phyloP scores from a whole-genome alignment of 2,113 vertebrate genomes.

The Tragelaphus strepsiceros region DNA sequence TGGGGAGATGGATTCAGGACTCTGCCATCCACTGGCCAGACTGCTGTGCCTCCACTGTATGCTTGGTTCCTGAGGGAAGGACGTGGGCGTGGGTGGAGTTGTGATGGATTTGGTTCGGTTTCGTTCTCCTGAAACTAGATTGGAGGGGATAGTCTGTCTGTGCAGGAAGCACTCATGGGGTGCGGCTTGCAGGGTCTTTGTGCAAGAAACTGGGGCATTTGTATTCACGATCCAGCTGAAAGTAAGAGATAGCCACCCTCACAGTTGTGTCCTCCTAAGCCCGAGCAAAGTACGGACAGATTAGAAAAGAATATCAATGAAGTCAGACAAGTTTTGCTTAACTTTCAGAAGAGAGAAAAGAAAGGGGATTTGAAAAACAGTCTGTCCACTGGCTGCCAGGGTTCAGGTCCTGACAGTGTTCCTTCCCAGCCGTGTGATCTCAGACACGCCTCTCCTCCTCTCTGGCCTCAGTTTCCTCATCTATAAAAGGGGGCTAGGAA shows the following conservation, averaged over 20 bases:
- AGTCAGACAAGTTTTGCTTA: not conserved
- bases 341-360: not conserved
- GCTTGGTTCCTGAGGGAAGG: not conserved
- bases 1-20: constrained; percentile 56
- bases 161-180: not conserved
- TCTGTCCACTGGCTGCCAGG: not conserved
- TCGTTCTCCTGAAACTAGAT: not conserved
- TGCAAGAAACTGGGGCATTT: not conserved
- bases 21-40: constrained; percentile 12
- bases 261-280: not conserved
- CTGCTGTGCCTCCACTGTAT: not conserved
- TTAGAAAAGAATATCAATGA: not conserved
- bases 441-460: not conserved
- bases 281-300: not conserved
- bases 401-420: not conserved
- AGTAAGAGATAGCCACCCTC: not conserved
- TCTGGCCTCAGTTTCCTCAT: not conserved
- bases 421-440: not conserved
- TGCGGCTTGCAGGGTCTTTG: not conserved
- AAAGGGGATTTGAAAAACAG: not conserved
- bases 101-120: not conserved
- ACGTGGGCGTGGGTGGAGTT: not conserved
- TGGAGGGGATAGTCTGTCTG: not conserved
- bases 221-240: not conserved
- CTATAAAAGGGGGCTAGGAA: not conserved